A percentile compares a stretch with the other conserved stretches of the same genome.
These are phyloP conservation scores for Ceyx erithaca DNA, from an alignment of 2,797 vertebrate species.

Conservation along the genomic window DNA sequence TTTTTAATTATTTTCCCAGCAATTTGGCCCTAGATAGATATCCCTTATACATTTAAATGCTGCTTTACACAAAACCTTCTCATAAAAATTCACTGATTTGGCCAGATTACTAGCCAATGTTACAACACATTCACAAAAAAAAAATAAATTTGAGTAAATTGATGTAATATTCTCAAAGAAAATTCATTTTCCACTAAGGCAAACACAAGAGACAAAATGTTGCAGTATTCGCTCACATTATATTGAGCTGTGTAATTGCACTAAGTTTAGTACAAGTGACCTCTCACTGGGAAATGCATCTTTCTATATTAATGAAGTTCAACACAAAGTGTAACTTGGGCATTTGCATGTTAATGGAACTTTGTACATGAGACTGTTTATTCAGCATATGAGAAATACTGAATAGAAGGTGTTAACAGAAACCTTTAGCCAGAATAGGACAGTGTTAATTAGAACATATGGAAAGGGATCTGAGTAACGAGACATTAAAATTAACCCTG, in stretches of 20 bases:
- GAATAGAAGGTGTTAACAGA: conserved; percentile 58
- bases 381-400: neutral
- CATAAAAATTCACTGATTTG: neutral
- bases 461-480: conserved; percentile 29
- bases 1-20: neutral
- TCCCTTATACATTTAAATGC: neutral
- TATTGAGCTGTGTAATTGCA: neutral
- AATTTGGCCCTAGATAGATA: neutral
- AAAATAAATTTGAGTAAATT: neutral
- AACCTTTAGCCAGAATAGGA: conserved; percentile 34
- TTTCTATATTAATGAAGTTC: conserved; percentile 11
- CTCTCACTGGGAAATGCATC: conserved; percentile 13
- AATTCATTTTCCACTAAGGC: neutral
- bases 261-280: neutral
- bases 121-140: neutral
- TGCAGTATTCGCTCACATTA: neutral
- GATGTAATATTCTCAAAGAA: neutral
- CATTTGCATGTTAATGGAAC: conserved; percentile 46
- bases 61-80: neutral
- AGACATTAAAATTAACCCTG: conserved; percentile 37
- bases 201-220: neutral
- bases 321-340: neutral
- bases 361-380: conserved; percentile 8
- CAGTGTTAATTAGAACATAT: conserved; percentile 47
- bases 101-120: neutral